These are phyloP conservation scores for Metellina segmentata DNA, from an alignment of 2,888 invertebrate genomes.

Conservation along the genomic window DNA sequence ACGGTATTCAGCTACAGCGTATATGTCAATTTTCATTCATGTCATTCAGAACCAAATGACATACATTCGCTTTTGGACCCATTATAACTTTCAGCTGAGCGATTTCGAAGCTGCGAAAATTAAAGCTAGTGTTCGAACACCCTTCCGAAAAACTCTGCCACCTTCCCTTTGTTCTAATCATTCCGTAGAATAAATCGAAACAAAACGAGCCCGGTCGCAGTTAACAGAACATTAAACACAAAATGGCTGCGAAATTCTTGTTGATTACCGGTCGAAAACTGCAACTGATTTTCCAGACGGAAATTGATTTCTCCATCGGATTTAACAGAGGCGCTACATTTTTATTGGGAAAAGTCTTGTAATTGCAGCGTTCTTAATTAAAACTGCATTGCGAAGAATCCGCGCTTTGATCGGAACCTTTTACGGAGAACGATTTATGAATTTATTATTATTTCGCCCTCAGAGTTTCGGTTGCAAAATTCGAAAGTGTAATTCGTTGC, in stretches of 20 bases:
- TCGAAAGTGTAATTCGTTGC: slow-evolving; percentile 1
- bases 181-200: not conserved
- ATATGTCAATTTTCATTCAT: too few relatives aligned
- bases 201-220: not conserved
- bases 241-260: not conserved
- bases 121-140: too few relatives aligned
- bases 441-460: not conserved
- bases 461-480: not conserved
- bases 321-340: not conserved
- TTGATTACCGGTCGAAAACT: not conserved
- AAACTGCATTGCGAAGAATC: not conserved
- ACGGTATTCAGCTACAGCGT: too few relatives aligned
- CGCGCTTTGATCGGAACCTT: not conserved
- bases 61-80: too few relatives aligned
- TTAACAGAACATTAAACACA: not conserved
- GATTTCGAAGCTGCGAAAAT: too few relatives aligned
- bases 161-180: not conserved
- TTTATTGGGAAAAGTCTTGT: not conserved
- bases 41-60: too few relatives aligned
- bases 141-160: not conserved
- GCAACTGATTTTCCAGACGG: not conserved
- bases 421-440: not conserved
- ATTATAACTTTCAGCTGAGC: too few relatives aligned
- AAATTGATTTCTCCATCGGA: not conserved
- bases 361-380: not conserved